Base-by-base conservation (phyloP, 2,888 invertebrate genomes). In the Serripes groenlandicus region DNA sequence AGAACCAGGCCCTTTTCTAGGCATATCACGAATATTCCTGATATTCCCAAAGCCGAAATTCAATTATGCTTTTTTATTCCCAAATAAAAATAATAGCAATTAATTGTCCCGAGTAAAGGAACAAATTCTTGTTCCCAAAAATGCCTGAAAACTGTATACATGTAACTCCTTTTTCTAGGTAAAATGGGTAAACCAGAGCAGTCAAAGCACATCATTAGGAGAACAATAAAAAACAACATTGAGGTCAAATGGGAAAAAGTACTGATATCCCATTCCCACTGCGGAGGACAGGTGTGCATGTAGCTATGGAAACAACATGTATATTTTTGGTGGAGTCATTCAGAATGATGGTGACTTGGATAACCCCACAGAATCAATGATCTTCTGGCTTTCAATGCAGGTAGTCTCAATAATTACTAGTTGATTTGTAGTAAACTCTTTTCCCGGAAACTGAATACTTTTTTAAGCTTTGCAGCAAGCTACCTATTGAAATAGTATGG, bases 261-360 rank as follows among this genome's bases (percentile, higher is more conserved):
- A 66, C 83, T 37, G 82, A 85, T 28, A 88, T 88, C 70, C 81
- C 3, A 88, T 91, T 70, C 82, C 86, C 11, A 84, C 90, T 7
- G 76, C 93, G 32, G 94, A 94, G 68, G 93, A 94, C 3, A 93
- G 93, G 81, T 91, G 93, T 79, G 89, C 91, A 3, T 92, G 92
- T 82, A 70, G 88, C 7, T 77, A 90, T 35, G 90, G 88, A 0
- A 88, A 86, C 78, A 89, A 87, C 56, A 81, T 93, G 56, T 94
- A 90, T 72, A 78, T 93, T 7, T 94, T 93, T 89, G 94, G 94
- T 3, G 94, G 94, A 32, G 92, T 94, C 5, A 85, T 91, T 5
- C 92, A 92, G 42, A 64, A 80, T 42, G 86, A 78, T 2, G 85
- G 86, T 28, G 88, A 83, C 26, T 26, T 28, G 18, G 86, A 88